Evolutionary conservation across 2,888 invertebrate species (phyloP).

Genomic region (Callinectes sapidus): DNA sequence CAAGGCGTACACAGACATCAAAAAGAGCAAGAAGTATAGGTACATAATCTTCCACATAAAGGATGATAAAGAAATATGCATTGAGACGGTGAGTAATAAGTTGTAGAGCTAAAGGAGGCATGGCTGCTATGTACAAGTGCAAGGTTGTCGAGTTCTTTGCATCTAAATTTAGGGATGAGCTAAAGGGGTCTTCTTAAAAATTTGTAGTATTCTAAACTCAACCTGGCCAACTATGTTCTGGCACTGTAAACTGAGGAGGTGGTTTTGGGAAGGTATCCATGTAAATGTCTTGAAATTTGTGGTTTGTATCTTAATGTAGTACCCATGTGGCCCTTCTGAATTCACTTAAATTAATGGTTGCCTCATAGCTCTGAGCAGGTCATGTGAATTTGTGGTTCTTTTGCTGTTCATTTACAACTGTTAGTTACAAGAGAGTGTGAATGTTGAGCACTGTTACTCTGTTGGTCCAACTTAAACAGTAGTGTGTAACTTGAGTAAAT

Average conservation of each 20-base stretch:
- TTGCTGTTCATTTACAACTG: not conserved
- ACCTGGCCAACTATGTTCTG: not conserved
- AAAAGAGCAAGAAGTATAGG: slow-evolving; percentile 97
- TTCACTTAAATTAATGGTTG: not conserved
- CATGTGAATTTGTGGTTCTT: not conserved
- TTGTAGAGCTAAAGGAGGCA: not conserved
- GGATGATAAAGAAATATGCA: slow-evolving; percentile 96
- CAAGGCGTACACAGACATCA: slow-evolving; percentile 96
- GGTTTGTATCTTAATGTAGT: not conserved
- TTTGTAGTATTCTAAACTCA: slow-evolving; percentile 3
- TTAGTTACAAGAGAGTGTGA: not conserved
- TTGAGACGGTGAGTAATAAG: slow-evolving; percentile 87
- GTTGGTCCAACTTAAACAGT: no score
- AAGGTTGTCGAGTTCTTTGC: not conserved
- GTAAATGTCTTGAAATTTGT: not conserved
- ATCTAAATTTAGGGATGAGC: slow-evolving; percentile 10
- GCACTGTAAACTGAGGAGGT: slow-evolving; percentile 70
- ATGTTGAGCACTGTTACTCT: no score
- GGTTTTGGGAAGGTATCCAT: not conserved
- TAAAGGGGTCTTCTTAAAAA: not conserved
- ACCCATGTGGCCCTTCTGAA: not conserved
- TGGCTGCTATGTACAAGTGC: not conserved
- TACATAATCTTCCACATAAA: slow-evolving; percentile 97
- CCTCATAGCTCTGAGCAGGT: not conserved
- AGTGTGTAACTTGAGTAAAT: no score